phyloP scores from a whole-genome alignment of 2,113 vertebrate species.

The Engraulis encrasicolus region DNA sequence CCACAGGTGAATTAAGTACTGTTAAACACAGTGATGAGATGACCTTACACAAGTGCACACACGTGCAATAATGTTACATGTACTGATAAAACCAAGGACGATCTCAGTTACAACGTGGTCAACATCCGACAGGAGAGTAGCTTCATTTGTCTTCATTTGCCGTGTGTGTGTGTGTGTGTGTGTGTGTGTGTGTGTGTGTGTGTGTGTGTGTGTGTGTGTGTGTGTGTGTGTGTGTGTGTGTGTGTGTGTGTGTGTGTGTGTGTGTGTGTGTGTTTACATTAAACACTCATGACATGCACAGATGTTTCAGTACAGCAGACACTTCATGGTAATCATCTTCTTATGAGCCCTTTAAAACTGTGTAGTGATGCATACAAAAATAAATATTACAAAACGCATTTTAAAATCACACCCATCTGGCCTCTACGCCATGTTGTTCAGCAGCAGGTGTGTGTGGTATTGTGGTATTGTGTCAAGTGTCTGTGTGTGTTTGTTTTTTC shows the following conservation, averaged over 20 bases:
- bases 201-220: not conserved
- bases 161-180: not conserved
- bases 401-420: not conserved
- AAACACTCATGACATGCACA: not conserved
- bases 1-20: too few relatives aligned
- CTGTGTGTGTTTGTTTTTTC: not conserved
- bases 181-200: not conserved
- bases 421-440: not conserved
- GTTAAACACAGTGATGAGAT: not conserved
- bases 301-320: not conserved
- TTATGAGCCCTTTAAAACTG: not conserved
- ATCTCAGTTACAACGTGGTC: not conserved
- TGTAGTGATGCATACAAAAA: slow-evolving; percentile 14
- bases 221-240: not conserved
- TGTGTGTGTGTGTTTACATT: not conserved
- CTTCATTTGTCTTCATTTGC: too few relatives aligned
- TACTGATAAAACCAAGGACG: not conserved
- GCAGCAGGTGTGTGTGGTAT: not conserved
- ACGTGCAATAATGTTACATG: not conserved
- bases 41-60: not conserved
- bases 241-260: not conserved
- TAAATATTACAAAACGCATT: slow-evolving; percentile 18
- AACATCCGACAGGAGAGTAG: not conserved
- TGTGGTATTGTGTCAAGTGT: not conserved
- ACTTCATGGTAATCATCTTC: not conserved